Base-by-base conservation (phyloP, 2,113 vertebrate species). In the Delphinus delphis region DNA sequence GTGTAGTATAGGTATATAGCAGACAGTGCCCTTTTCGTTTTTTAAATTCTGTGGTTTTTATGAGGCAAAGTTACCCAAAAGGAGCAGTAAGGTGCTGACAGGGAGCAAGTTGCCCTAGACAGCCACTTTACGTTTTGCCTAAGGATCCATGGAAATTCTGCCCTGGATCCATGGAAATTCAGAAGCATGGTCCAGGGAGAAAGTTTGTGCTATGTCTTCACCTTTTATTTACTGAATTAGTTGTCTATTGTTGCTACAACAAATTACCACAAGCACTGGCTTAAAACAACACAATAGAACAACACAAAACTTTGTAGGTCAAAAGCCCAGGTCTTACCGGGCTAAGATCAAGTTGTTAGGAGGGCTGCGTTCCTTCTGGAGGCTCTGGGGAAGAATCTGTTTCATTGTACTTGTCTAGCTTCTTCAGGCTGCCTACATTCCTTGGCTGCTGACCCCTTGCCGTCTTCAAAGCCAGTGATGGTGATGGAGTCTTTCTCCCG, bases 121-220 rank as follows among this genome's bases (percentile, higher is more conserved):
- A 93, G 36, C 47, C 88, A 47, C n/a, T 80, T 93, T 70, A 38
- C 20, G 23, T 92, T 96, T 91, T 86, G 44, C 44, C 44, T 67
- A 71, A 92, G 11, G 23, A 33, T 58, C 33, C 15, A 65, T 4
- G 8, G 38, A 90, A 25, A 55, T 81, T 47, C 58, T 53, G 14
- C 50, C 50, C 50, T 17, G 50, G 1, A 33, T 58, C 31, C 15
- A 70, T 4, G 8, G 38, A 90, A 31, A 55, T 81, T 47, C 58
- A 96, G 73, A 82, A 79, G n/a, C 17, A 6, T 83, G 68, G 21
- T 74, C 25, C 70, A 70, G 20, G 10, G 63, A 87, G 38, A 92
- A 88, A 53, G 5, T 18, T 31, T 84, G 13, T 63, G 14, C 10
- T 36, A 55, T 10, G 0, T 33, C 70, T 76, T 82, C 20, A 88